Percentiles rank a stretch among this genome's conserved stretches.
Conservation (phyloP, 2,888 invertebrate species). For the Leistus spinibarbis region DNA sequence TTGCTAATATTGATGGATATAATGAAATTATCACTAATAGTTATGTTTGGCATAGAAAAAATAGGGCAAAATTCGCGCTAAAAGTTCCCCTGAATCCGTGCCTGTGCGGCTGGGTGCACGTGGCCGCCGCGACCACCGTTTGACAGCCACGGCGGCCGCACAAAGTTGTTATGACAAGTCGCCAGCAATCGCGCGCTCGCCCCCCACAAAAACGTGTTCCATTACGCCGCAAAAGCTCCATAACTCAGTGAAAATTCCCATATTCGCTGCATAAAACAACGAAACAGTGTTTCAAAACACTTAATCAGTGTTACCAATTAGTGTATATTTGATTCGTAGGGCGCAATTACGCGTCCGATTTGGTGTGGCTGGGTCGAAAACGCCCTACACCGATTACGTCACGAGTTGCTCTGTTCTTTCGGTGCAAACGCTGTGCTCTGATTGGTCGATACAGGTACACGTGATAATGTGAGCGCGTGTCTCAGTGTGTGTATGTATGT, state of each 20-base stretch:
- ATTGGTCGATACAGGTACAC: conserved; percentile 35
- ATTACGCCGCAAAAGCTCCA: neutral
- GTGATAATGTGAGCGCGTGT: conserved; percentile 17
- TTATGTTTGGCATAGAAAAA: no score
- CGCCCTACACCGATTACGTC: conserved; percentile 1
- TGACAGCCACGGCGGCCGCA: neutral
- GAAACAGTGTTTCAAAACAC: neutral
- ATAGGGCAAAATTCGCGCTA: neutral
- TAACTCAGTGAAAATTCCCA: no score
- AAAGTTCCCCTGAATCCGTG: neutral
- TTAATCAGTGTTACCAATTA: neutral
- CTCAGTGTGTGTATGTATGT: conserved; percentile 2
- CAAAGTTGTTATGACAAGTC: conserved; percentile 18
- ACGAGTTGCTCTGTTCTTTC: neutral
- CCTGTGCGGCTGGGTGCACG: conserved; percentile 1
- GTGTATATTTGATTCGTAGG: no score
- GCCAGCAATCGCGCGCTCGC: neutral
- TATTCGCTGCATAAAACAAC: neutral
- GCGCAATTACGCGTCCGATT: neutral
- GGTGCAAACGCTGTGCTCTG: neutral
- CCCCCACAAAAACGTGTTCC: neutral
- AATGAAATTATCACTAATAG: no score
- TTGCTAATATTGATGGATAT: no score
- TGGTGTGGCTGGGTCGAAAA: neutral
- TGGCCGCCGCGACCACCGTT: neutral